Percentiles rank a stretch among this genome's conserved stretches.
Conservation (phyloP, 2,888 invertebrate species). For the Pachydiplax longipennis region DNA sequence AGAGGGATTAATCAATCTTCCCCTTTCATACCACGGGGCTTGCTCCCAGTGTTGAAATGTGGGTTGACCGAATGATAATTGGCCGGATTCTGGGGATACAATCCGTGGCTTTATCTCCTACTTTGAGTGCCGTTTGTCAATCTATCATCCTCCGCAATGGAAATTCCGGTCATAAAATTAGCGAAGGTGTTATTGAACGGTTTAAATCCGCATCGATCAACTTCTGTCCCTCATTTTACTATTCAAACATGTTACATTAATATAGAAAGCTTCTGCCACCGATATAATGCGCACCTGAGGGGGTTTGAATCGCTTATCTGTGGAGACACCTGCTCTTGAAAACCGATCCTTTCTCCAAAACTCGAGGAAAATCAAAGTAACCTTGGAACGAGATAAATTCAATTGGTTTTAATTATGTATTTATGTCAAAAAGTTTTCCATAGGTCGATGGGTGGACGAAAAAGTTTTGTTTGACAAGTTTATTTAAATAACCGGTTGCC, state of each 20-base stretch:
- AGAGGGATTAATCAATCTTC: neutral
- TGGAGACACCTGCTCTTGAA: neutral
- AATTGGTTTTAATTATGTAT: neutral
- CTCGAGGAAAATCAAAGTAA: neutral
- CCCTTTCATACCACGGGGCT: neutral
- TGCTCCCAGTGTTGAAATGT: neutral
- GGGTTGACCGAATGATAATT: neutral
- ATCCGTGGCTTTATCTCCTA: neutral
- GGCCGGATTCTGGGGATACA: neutral
- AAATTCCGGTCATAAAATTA: neutral
- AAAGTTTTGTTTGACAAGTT: too few relatives aligned
- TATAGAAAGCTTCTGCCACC: neutral
- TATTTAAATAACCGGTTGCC: too few relatives aligned
- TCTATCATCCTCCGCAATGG: neutral
- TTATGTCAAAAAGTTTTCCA: too few relatives aligned
- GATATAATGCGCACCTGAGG: neutral
- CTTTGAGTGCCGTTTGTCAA: neutral
- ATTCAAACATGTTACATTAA: neutral
- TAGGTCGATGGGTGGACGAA: too few relatives aligned
- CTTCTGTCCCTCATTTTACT: neutral
- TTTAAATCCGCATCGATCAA: neutral
- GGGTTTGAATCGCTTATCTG: neutral
- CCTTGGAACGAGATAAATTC: neutral
- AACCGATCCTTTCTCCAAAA: neutral
- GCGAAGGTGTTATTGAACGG: neutral